These are phyloP conservation scores for Ectemnius cavifrons DNA, from an alignment of 2,888 invertebrate species.

Conservation along the genomic window DNA sequence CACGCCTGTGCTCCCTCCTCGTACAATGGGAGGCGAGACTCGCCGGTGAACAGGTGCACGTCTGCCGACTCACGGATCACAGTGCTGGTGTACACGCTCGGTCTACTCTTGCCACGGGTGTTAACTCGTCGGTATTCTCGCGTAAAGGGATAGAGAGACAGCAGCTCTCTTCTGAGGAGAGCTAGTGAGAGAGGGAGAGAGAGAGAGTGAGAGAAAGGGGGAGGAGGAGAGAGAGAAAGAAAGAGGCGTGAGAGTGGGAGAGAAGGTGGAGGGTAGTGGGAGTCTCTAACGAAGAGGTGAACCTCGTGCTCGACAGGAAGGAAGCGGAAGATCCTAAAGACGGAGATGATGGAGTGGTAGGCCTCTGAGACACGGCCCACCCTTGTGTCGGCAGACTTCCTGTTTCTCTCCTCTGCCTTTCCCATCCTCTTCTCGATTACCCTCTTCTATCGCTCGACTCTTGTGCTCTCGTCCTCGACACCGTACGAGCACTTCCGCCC, in stretches of 20 bases:
- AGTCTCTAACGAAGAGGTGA: slow-evolving; percentile 33
- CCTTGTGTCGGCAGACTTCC: slow-evolving; percentile 23
- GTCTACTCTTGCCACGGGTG: background rate
- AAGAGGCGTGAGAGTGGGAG: slow-evolving; percentile 12
- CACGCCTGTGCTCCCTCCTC: too few species aligned
- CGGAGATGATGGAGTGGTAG: slow-evolving; percentile 52
- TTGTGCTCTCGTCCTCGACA: background rate
- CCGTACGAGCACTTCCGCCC: background rate
- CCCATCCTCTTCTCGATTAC: background rate
- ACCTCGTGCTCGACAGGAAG: slow-evolving; percentile 26
- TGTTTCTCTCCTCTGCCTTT: slow-evolving; percentile 4
- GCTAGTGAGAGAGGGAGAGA: background rate
- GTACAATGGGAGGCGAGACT: background rate
- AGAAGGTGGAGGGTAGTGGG: slow-evolving; percentile 26
- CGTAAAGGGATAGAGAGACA: slow-evolving; percentile 27
- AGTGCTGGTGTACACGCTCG: background rate
- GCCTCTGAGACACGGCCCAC: slow-evolving; percentile 36
- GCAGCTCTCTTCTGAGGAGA: background rate
- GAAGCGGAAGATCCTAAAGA: slow-evolving; percentile 38
- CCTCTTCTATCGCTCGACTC: background rate
- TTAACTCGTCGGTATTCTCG: slow-evolving; percentile 14
- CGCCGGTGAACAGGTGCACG: slow-evolving; percentile 3
- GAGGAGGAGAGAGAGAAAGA: slow-evolving; percentile 2
- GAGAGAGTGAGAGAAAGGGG: slow-evolving; percentile 4
- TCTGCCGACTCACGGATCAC: background rate